A percentile compares a stretch with the other conserved stretches of the same genome.
Evolutionary conservation across 2,888 invertebrate species (phyloP).

Genomic region (Sesia bembeciformis): DNA sequence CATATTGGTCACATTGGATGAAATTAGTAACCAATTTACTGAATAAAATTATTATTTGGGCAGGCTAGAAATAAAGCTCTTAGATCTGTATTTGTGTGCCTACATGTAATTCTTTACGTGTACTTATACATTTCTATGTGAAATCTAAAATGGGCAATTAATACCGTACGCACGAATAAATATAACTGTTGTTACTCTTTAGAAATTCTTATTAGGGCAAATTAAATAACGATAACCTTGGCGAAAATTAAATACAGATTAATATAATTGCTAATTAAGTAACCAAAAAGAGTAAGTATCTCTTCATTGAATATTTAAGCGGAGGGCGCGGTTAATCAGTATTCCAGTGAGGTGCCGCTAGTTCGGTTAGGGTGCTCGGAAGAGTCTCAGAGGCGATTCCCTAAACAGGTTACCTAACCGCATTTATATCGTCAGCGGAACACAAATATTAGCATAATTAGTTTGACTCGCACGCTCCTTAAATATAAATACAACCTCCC

Average conservation of each 20-base stretch:
- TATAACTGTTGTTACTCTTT: no score
- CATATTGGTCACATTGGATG: no score
- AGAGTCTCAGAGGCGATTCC: slow-evolving; percentile 56
- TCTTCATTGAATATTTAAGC: slow-evolving; percentile 49
- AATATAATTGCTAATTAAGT: slow-evolving; percentile 35
- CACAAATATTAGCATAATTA: slow-evolving; percentile 65
- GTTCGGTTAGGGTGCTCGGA: slow-evolving; percentile 53
- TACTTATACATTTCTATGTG: no score
- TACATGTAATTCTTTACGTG: no score
- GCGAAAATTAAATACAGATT: slow-evolving; percentile 19
- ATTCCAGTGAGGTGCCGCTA: slow-evolving; percentile 54
- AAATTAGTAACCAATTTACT: no score
- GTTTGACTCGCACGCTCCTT: slow-evolving; percentile 35
- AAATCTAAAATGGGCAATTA: no score
- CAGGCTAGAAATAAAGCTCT: no score
- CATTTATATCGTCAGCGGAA: slow-evolving; percentile 57
- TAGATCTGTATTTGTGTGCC: no score
- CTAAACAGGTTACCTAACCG: slow-evolving; percentile 65
- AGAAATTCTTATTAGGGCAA: no score
- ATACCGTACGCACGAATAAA: no score
- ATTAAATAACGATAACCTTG: not conserved
- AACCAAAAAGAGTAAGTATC: slow-evolving; percentile 29
- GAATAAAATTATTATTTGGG: no score
- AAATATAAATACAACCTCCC: slow-evolving; percentile 32
- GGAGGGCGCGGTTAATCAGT: slow-evolving; percentile 37